Evolutionary conservation across 1,140 invertebrate species (phyloP).

Genomic region (Goniozus legneri): DNA sequence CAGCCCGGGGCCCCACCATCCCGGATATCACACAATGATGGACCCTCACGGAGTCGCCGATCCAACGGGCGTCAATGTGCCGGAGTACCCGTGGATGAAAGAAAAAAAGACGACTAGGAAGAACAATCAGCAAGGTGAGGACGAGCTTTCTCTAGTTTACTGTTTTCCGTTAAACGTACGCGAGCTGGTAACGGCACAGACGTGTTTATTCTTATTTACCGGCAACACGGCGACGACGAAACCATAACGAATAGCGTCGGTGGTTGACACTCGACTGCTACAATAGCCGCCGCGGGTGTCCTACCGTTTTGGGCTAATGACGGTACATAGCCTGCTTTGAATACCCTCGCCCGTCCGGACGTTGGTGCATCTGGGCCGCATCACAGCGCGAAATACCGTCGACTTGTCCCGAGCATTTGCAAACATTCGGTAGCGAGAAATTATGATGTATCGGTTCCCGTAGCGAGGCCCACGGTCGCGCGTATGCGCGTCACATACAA

Average conservation of each 20-base stretch:
- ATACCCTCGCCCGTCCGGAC: slow-evolving; percentile 19
- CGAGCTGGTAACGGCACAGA: slow-evolving; percentile 5
- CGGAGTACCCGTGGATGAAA: slow-evolving; percentile 96
- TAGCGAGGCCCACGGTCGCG: not conserved
- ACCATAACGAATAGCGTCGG: no score
- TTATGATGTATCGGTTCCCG: slow-evolving; percentile 16
- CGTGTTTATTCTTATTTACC: not conserved
- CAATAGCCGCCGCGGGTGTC: slow-evolving; percentile 23
- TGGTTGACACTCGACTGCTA: no score
- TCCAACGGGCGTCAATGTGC: slow-evolving; percentile 70
- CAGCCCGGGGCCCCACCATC: slow-evolving; percentile 57
- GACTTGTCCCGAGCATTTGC: slow-evolving; percentile 22
- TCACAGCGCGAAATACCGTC: slow-evolving; percentile 23
- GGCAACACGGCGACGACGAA: not conserved
- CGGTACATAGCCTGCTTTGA: slow-evolving; percentile 16
- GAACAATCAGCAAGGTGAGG: slow-evolving; percentile 80
- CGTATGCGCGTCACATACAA: no score
- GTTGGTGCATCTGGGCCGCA: slow-evolving; percentile 24
- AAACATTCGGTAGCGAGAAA: slow-evolving; percentile 26
- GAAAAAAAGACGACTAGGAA: slow-evolving; percentile 94
- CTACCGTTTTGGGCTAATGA: slow-evolving; percentile 43
- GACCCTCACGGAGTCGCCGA: slow-evolving; percentile 61
- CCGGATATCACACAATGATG: slow-evolving; percentile 52
- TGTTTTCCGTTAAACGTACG: no score
- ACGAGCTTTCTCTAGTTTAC: no score